Evolutionary conservation across 2,113 vertebrate genomes (phyloP).

Genomic region (Pachycephala philippinensis): DNA sequence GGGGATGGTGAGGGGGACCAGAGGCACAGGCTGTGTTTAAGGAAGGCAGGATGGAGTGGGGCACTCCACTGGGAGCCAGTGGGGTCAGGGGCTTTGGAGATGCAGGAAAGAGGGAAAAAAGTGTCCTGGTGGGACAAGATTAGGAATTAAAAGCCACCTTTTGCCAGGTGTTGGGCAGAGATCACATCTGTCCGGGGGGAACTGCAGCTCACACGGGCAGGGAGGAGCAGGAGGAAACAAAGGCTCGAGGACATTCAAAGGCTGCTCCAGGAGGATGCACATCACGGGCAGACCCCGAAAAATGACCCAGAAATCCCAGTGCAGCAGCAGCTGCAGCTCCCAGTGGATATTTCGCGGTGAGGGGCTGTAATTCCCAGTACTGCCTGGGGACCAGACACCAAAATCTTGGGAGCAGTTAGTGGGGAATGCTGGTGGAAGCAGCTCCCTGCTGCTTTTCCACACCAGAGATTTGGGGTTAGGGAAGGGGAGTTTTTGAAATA

Average conservation of each 20-base stretch:
- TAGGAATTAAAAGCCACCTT: not conserved
- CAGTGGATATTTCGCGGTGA: not conserved
- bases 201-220: not conserved
- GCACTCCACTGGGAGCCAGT: fast-evolving
- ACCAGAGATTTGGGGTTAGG: not conserved
- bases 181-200: not conserved
- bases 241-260: not conserved
- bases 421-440: not conserved
- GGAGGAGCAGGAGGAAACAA: not conserved
- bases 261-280: not conserved
- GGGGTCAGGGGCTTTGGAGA: not conserved
- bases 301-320: not conserved
- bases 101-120: not conserved
- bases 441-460: not conserved
- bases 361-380: not conserved
- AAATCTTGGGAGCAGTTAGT: not conserved
- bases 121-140: not conserved
- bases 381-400: not conserved
- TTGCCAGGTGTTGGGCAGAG: not conserved
- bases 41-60: not conserved
- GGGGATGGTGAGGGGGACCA: not conserved
- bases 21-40: fast-evolving
- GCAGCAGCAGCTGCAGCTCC: not conserved
- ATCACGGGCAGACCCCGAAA: not conserved
- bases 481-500: not conserved